Conservation (phyloP, 2,113 vertebrate genomes). For the Mystacornis crossleyi region DNA sequence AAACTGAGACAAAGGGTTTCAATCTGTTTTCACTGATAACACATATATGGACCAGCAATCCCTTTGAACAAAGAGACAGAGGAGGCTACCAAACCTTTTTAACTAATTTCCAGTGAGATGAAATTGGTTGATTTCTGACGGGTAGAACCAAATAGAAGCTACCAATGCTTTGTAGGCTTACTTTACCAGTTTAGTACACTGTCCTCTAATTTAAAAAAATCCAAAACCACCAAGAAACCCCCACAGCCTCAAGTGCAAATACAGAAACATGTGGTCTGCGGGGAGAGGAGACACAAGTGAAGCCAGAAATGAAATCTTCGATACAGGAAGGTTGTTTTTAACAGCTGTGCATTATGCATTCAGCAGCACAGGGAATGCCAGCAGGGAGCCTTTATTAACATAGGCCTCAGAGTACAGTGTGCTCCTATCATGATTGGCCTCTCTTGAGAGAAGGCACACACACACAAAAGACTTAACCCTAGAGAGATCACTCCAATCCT, state of each 20-base stretch:
- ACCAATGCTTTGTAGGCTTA: not conserved
- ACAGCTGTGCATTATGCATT: slow-evolving; percentile 64
- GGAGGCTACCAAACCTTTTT: not conserved
- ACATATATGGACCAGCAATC: not conserved
- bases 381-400: slow-evolving; percentile 58
- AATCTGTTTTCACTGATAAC: not conserved
- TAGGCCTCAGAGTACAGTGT: slow-evolving; percentile 27
- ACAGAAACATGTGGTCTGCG: not conserved
- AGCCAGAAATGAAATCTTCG: slow-evolving; percentile 9
- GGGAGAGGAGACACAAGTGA: not conserved
- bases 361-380: slow-evolving; percentile 43
- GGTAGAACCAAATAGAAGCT: not conserved
- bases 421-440: slow-evolving; percentile 49
- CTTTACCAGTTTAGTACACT: not conserved
- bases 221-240: not conserved
- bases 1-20: not conserved
- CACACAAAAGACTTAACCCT: slow-evolving; percentile 50
- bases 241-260: not conserved
- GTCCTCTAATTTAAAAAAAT: not conserved
- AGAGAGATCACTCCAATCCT: slow-evolving; percentile 27
- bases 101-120: not conserved
- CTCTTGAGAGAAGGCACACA: slow-evolving; percentile 26
- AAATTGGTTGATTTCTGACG: not conserved
- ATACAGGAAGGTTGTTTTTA: slow-evolving; percentile 49
- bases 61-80: not conserved